phyloP scores from a whole-genome alignment of 2,797 vertebrate species.

The Eulemur albifrons region DNA sequence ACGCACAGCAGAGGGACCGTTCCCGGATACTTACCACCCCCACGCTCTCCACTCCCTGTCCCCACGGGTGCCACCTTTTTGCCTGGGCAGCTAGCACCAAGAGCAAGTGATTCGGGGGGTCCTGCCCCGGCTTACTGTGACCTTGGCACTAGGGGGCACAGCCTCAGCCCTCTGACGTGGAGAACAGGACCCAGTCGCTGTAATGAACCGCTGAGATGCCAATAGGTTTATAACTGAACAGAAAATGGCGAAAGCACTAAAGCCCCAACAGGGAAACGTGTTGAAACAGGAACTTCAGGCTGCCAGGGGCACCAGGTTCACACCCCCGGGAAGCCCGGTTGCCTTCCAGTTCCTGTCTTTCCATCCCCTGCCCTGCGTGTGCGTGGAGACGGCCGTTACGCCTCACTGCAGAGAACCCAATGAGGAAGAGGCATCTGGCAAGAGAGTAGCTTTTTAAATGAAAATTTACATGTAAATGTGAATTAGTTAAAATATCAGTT shows the following conservation, averaged over 20 bases:
- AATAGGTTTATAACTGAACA: background rate
- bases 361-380: background rate
- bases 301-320: background rate
- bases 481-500: background rate
- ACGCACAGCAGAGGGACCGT: background rate
- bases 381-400: background rate
- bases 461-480: conserved; percentile 39
- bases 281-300: background rate
- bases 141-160: background rate
- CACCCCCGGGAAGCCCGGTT: background rate
- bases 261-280: background rate
- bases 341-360: background rate
- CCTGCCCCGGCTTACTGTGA: background rate
- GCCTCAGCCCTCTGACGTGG: background rate
- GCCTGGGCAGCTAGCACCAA: background rate
- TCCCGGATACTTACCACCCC: background rate
- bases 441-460: conserved; percentile 30
- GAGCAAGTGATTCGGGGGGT: background rate
- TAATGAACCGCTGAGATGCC: background rate
- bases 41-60: background rate
- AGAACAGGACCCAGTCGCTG: background rate
- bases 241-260: background rate
- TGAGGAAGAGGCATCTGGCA: background rate
- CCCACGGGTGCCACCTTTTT: background rate
- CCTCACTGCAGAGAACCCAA: background rate